Percentiles rank a stretch among this genome's conserved stretches.
Evolutionary conservation across 2,797 vertebrate species (phyloP).

Genomic region (Hypotaenidia okinawae): DNA sequence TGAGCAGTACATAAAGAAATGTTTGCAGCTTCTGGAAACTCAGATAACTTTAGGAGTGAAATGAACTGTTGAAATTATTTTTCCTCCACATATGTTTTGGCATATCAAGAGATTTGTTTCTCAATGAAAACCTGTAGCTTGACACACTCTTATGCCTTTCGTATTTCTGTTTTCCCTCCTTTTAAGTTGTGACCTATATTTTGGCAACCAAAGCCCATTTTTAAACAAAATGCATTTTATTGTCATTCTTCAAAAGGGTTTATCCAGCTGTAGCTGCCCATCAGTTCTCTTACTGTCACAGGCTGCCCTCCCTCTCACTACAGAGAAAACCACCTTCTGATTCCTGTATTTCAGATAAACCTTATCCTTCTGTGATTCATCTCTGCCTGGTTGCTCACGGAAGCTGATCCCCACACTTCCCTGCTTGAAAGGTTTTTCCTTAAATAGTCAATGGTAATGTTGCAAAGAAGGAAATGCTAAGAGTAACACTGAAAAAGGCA

Average conservation of each 20-base stretch:
- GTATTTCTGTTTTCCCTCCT: background rate
- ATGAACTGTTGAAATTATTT: background rate
- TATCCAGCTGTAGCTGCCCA: background rate
- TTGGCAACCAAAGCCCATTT: background rate
- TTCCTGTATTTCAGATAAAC: background rate
- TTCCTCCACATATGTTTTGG: background rate
- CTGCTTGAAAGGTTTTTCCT: background rate
- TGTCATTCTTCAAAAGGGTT: background rate
- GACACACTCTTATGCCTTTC: accelerated
- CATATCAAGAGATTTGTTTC: background rate
- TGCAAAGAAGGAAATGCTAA: background rate
- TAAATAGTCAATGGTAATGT: background rate
- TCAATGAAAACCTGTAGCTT: background rate
- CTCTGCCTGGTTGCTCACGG: background rate
- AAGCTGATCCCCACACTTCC: background rate
- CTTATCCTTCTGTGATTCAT: background rate
- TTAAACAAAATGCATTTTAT: background rate
- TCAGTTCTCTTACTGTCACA: background rate
- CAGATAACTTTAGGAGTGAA: background rate
- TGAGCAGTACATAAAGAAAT: background rate
- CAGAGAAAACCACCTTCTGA: background rate
- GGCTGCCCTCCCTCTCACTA: background rate
- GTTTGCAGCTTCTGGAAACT: background rate
- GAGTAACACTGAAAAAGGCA: background rate
- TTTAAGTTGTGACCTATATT: background rate